A percentile compares a stretch with the other conserved stretches of the same genome.
Evolutionary conservation across 1,140 invertebrate species (phyloP).

Genomic region (Protaetia brevitarsis): DNA sequence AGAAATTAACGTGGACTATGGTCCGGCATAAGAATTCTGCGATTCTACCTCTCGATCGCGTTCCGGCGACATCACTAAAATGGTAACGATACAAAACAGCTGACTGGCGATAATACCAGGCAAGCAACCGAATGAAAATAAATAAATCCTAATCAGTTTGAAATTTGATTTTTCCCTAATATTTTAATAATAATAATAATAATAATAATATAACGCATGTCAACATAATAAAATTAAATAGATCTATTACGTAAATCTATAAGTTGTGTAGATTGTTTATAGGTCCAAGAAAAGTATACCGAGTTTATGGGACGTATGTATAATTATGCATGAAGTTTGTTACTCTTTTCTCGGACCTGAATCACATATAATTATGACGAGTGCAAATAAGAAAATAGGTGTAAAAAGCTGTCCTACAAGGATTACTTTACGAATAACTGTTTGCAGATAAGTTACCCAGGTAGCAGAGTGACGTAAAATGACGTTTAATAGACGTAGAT

Average conservation of each 20-base stretch:
- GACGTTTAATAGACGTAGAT: no score
- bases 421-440: no score
- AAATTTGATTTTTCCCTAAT: constrained; percentile 9
- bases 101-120: constrained; percentile 41
- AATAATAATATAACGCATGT: constrained; percentile 1
- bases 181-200: constrained; percentile 2
- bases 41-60: neutral
- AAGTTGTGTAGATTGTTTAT: neutral
- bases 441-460: no score
- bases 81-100: constrained; percentile 43
- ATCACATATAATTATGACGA: no score
- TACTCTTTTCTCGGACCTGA: no score
- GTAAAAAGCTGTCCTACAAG: no score
- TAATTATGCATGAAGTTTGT: no score
- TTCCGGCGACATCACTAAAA: constrained; percentile 31
- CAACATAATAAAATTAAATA: neutral
- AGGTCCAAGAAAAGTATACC: neutral
- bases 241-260: neutral
- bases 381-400: no score
- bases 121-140: constrained; percentile 40
- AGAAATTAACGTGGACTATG: no score
- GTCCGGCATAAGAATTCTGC: neutral
- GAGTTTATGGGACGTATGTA: no score
- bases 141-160: constrained; percentile 40
- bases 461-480: no score